Evolutionary conservation across 1,140 invertebrate genomes (phyloP), one percentile per base, ranked within the genome.

Genomic region (Stegodyphus mimosarum): DNA sequence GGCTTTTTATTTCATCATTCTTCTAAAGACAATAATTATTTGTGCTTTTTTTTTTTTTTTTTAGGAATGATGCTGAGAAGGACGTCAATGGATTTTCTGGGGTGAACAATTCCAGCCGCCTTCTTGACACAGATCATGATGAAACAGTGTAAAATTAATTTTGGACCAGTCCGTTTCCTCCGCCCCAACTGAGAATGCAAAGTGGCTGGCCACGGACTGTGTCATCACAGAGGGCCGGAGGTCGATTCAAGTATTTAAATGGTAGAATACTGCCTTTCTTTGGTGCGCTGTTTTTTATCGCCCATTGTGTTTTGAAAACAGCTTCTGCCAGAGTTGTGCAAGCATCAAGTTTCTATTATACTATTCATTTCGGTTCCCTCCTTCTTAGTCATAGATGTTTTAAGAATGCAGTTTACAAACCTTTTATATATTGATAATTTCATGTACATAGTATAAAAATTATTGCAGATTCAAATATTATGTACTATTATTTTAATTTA

Each of bases 11-110:
- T 33, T 33, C 3, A 33, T 33, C 33, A 1, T 1, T 33, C 33
- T 33, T 33, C 33, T 33, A 33, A 33, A 33, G 33, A 33, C 33
- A 33, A 3, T 33, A 1, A 1, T 33, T 33, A 33, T 33, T 33
- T 33, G 33, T 3, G 1, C 5, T 60, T 60, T 15, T 60, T 60
- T 5, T 51, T 15, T 6, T 49, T 9, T 69, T 13, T 63, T n/a
- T 64, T 11, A 86, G 83, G 83, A 50, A 78, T 77, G 83, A 86
- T 86, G 83, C 49, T 77, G 75, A 86, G 50, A 73, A 77, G 55
- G 83, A 86, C 67, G 7, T 86, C 83, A 86, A 86, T 86, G 83
- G 83, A 86, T 52, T 86, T 71, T 67, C 83, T 78, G 81, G 72
- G 81, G 53, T 83, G 79, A 83, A 60, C 50, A 72, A 13, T 72